These are phyloP conservation scores for Trichonephila inaurata DNA, from an alignment of 1,140 invertebrate species.

Conservation along the genomic window DNA sequence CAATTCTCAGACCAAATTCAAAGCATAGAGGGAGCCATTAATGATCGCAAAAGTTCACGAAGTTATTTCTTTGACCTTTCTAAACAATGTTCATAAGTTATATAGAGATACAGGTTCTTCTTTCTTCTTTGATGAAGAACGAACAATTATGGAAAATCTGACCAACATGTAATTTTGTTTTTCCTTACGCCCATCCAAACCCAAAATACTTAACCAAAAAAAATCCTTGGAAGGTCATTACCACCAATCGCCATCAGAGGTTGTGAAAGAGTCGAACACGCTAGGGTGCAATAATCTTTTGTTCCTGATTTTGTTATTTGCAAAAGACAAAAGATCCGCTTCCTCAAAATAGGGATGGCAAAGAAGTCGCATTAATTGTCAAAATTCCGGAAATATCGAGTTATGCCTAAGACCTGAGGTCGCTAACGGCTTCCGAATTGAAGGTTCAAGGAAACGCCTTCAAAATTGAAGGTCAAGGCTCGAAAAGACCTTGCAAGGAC, in stretches of 20 bases:
- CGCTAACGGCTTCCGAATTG: conserved; percentile 37
- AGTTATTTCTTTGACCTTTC: conserved; percentile 48
- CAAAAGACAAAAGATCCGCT: conserved; percentile 38
- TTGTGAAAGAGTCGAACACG: conserved; percentile 44
- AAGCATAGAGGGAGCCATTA: conserved; percentile 13
- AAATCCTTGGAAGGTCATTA: conserved; percentile 58
- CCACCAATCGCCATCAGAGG: conserved; percentile 24
- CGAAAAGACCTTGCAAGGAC: conserved; percentile 68
- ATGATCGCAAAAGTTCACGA: conserved; percentile 44
- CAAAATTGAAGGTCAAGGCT: conserved; percentile 66
- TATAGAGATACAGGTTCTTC: not conserved
- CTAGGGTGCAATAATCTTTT: conserved; percentile 69
- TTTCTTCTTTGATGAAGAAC: conserved; percentile 21
- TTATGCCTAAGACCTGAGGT: conserved; percentile 2
- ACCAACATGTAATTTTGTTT: conserved; percentile 67
- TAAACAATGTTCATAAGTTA: conserved; percentile 58
- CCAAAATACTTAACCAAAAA: conserved; percentile 38
- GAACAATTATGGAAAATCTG: conserved; percentile 58
- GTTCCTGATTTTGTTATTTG: conserved; percentile 39
- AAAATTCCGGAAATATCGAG: conserved; percentile 70
- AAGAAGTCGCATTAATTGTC: conserved; percentile 59
- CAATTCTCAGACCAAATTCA: not conserved
- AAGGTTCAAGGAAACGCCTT: conserved; percentile 53
- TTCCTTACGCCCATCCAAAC: conserved; percentile 55
- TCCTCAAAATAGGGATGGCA: conserved; percentile 18